Evolutionary conservation across 2,797 vertebrate species (phyloP), one percentile per base, ranked within the genome.

Genomic region (Neostethus bicornis): DNA sequence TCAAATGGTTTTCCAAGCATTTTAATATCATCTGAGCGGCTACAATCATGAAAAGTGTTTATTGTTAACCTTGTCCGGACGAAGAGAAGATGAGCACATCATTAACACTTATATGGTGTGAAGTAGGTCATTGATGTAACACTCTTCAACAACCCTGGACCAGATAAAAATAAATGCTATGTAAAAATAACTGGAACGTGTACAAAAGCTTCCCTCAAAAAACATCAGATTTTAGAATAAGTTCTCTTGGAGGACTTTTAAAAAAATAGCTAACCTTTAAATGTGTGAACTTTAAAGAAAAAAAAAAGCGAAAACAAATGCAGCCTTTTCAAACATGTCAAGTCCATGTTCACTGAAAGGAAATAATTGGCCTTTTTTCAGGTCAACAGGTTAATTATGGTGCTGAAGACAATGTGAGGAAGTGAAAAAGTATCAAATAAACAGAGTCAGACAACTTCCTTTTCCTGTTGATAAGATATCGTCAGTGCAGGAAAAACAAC

Each of bases 91-190:
- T 10, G 9, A 38, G 37, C 17, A 38, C 17, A 17, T 38, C 17
- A 17, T 37, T 37, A 16, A 10, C 37, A 38, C 17, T 17, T 38
- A 17, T 9, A 9, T 19, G 38, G 38, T 38, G 42, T 61, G 26
- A 59, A 65, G 25, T 45, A 59, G 54, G 47, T 73, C 54, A 66
- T 28, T 32, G 31, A 51, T 20, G 35, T 19, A 13, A 21, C 16
- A 14, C 17, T 17, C n/a, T 42, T 12, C 8, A 10, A 12, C n/a
- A 35, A 24, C n/a, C 42, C 19, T 3, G 3, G n/a, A 17, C 16
- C 16, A 37, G 16, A 37, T 37, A 3, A 38, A 17, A 37, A 38
- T 9, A 19, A 38, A 8, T n/a, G 37, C 26, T 28, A 28, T 28
- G 28, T 28, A 28, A 28, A 28, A 10, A 16, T 37, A 7, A 16